These are phyloP conservation scores for Typhlichthys eigenmanni DNA, from an alignment of 2,797 vertebrate genomes.

Conservation along the genomic window DNA sequence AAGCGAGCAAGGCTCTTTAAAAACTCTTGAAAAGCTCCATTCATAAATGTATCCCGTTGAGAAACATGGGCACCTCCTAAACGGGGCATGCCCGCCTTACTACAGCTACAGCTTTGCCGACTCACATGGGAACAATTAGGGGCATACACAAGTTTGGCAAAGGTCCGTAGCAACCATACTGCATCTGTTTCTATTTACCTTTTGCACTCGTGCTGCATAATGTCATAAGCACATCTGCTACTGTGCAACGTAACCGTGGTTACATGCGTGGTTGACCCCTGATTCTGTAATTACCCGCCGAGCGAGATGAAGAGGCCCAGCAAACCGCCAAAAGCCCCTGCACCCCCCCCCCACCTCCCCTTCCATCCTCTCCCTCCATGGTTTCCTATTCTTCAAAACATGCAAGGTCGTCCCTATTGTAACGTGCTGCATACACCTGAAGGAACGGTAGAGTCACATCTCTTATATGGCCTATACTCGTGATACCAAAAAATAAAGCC, in stretches of 20 bases:
- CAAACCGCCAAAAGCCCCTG: slow-evolving; percentile 72
- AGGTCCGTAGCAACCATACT: slow-evolving; percentile 79
- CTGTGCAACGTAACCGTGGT: slow-evolving; percentile 82
- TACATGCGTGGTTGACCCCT: slow-evolving; percentile 84
- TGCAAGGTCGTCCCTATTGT: background rate
- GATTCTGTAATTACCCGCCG: slow-evolving; percentile 83
- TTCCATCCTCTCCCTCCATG: slow-evolving; percentile 35
- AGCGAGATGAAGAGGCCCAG: slow-evolving; percentile 79
- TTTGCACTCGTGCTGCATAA: slow-evolving; percentile 73
- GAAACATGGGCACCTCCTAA: slow-evolving; percentile 64
- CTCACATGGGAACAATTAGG: slow-evolving; percentile 83
- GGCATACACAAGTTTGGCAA: slow-evolving; percentile 73
- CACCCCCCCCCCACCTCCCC: slow-evolving; percentile 6
- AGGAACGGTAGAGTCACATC: slow-evolving; percentile 48
- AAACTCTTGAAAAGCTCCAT: slow-evolving; percentile 53
- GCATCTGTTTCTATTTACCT: slow-evolving; percentile 86
- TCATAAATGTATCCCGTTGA: slow-evolving; percentile 73
- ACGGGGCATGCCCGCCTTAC: slow-evolving; percentile 60
- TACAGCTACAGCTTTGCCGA: slow-evolving; percentile 63
- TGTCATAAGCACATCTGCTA: slow-evolving; percentile 84
- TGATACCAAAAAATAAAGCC: slow-evolving; percentile 39
- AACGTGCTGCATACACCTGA: slow-evolving; percentile 13
- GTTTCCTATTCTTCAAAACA: slow-evolving; percentile 40
- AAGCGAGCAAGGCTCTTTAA: slow-evolving; percentile 25
- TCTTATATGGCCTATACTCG: slow-evolving; percentile 21